Evolutionary conservation across 2,888 invertebrate genomes (phyloP), one percentile per base, ranked within the genome.

Genomic region (Dasypolia templi): DNA sequence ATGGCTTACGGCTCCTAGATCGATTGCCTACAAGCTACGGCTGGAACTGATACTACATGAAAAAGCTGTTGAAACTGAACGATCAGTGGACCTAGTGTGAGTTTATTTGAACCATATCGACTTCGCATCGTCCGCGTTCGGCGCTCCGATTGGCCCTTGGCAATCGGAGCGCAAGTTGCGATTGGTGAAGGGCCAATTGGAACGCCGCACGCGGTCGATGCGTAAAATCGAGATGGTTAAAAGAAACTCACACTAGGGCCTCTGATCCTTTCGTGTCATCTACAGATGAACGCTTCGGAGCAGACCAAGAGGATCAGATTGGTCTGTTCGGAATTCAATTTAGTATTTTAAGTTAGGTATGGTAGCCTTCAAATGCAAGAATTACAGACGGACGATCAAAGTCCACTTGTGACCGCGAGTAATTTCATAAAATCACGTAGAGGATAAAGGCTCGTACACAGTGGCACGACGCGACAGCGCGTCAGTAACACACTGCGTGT

Each of bases 401-500:
- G 49, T 55, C 29, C 14, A 75, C 14, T 4, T 11, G 46, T n/a
- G n/a, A 75, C 22, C 7, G 9, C 26, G 35, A 58, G 14, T 46
- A 53, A 42, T 80, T 73, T n/a, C 6, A 55, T n/a, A 29, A 64
- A 61, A 61, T 75, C 29, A 65, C 9, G 22, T 75, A 65, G 17
- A 81, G 42, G 66, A 62, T 81, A 62, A 75, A n/a, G n/a, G n/a
- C n/a, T n/a, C n/a, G n/a, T n/a, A n/a, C n/a, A n/a, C n/a, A n/a
- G n/a, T n/a, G n/a, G n/a, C n/a, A n/a, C n/a, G n/a, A n/a, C n/a
- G n/a, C n/a, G n/a, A n/a, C n/a, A n/a, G n/a, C n/a, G n/a, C n/a
- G n/a, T n/a, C n/a, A n/a, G n/a, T n/a, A n/a, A n/a, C n/a, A n/a
- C n/a, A n/a, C n/a, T n/a, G n/a, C n/a, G n/a, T n/a, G n/a, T n/a